Conservation (phyloP, 2,797 vertebrate genomes). For the Aplochiton taeniatus region DNA sequence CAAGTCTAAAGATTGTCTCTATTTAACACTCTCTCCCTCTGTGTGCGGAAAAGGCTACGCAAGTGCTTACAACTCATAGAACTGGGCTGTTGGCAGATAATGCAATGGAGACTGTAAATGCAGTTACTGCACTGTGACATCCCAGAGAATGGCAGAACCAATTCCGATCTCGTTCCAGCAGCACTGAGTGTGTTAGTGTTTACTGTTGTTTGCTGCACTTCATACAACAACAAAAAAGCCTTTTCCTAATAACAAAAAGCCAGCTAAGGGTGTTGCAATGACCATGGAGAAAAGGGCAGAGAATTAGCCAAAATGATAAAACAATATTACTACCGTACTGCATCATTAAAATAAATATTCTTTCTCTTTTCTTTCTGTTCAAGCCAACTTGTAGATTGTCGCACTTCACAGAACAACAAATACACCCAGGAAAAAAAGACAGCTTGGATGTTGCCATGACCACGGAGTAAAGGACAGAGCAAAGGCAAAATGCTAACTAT, state of each 20-base stretch:
- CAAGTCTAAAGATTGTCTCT: background rate
- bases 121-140: conserved; percentile 2
- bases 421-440: too few relatives aligned
- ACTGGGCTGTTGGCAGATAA: background rate
- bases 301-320: background rate
- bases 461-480: background rate
- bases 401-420: too few relatives aligned
- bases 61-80: conserved; percentile 10
- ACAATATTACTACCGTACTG: background rate
- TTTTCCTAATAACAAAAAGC: background rate
- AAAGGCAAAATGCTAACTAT: background rate
- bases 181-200: background rate
- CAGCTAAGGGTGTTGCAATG: too few relatives aligned
- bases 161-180: background rate
- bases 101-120: conserved; percentile 2
- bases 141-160: background rate
- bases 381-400: too few relatives aligned
- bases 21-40: background rate
- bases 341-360: background rate
- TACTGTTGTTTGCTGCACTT: background rate
- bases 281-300: too few relatives aligned
- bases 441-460: background rate
- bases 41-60: background rate
- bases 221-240: background rate
- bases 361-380: too few relatives aligned